Evolutionary conservation across 1,140 invertebrate species (phyloP), one percentile per base, ranked within the genome.

Genomic region (Drosophila punjabiensis): DNA sequence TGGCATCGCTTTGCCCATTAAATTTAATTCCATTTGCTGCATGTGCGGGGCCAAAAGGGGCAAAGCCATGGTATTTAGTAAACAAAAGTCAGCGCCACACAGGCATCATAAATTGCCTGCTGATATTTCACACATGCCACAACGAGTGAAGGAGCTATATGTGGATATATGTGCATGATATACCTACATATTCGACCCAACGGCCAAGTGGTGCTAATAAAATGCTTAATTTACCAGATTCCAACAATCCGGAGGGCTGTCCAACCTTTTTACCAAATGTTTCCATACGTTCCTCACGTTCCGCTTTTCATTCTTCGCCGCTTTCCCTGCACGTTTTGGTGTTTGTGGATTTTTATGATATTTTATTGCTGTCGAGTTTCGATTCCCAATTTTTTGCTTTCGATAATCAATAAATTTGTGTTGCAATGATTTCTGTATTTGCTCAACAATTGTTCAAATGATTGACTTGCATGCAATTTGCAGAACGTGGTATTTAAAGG

Each of bases 71-170:
- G 79, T 66, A 82, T 86, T 86, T 87, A 76, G 55, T 80, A 83
- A 83, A 88, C 80, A 87, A 88, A 73, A 83, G 71, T 69, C 62
- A 75, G 78, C 61, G 77, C 61, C 85, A 73, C 85, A 84, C 77
- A 90, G 81, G 81, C 81, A 64, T 68, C 86, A 89, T 89, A 89
- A 85, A 89, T 89, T 89, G 78, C 64, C 65, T 65, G 75, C 70
- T 89, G 85, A 89, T 90, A 82, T 76, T 89, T 90, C 85, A 85
- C 85, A 89, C 85, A 89, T 89, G 85, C 79, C 6, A 88, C 77
- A 53, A 84, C 77, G 58, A 84, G 78, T 35, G 16, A 16, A 10
- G 18, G 24, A 33, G 39, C 8, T 2, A 24, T 24, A 24, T 24
- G 24, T 45, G 64, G 16, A 30, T 60, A 48, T 39, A 24, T 53